Evolutionary conservation across 1,140 invertebrate genomes (phyloP), one percentile per base, ranked within the genome.

Genomic region (Neodiprion virginianus): DNA sequence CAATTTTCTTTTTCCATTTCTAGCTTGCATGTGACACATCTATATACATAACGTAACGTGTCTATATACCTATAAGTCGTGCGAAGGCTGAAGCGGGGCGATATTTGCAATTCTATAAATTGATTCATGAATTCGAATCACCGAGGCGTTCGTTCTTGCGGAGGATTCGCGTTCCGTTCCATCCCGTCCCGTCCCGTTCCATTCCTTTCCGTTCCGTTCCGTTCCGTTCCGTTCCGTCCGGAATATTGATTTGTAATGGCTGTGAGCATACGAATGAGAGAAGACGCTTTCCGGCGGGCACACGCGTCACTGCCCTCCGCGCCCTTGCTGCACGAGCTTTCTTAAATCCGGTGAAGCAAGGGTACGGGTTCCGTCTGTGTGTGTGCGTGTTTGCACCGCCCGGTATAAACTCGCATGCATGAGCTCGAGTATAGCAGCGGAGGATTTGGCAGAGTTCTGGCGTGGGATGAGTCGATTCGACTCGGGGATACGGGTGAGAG

Each of bases 251-350:
- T 87, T 80, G 79, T 76, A 80, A 79, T 83, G 81, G 83, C 77
- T 71, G 53, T 66, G 79, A 81, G 82, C 86, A 86, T 85, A 88
- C 86, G 86, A 88, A 87, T 87, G 86, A 88, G 86, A 85, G 85
- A 86, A 87, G 85, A 61, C 11, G 53, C 87, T 88, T 87, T 87
- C 82, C 84, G 84, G 84, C 84, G 86, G 87, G 86, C 86, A 86
- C 83, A 87, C 85, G 86, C 86, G 86, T 88, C 86, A 87, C 82
- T 87, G 84, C 78, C 82, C 83, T 83, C 85, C 82, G 83, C 83
- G 81, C 82, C 76, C 80, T 78, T 79, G 79, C 80, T 79, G 70
- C 12, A 71, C 40, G 11, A 61, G 53, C 53, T 61, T 61, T 61
- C 53, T 61, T 61, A 61, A 61, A 11, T 61, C n/a, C 53, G 11